Percentiles rank a stretch among this genome's conserved stretches.
phyloP scores from a whole-genome alignment of 2,797 vertebrate genomes.

The Dendrocincla fuliginosa region DNA sequence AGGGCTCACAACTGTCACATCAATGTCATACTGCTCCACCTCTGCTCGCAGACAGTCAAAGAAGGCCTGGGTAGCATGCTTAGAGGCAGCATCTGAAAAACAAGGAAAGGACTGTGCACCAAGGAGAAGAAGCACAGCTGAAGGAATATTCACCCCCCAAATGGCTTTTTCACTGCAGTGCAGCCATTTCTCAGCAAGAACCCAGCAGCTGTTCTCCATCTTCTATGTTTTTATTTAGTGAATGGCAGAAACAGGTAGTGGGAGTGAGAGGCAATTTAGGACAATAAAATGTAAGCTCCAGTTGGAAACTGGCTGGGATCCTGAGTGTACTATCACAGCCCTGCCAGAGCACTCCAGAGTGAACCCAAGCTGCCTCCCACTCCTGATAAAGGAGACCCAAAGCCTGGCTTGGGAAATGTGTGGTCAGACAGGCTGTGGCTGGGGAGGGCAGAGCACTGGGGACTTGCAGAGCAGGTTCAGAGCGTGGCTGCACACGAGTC shows the following conservation, averaged over 20 bases:
- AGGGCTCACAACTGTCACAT: conserved; percentile 90
- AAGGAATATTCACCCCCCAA: not conserved
- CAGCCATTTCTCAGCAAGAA: not conserved
- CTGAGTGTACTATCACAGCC: not conserved
- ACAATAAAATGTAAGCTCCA: not conserved
- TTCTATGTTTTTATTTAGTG: not conserved
- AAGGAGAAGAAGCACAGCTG: not conserved
- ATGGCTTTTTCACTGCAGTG: not conserved
- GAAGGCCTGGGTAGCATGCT: conserved; percentile 95
- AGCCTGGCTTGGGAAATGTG: not conserved
- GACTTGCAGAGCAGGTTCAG: not conserved
- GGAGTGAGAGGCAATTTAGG: not conserved
- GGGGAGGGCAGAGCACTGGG: not conserved
- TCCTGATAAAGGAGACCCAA: accelerated
- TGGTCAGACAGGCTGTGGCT: not conserved
- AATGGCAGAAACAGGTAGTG: conserved; percentile 27
- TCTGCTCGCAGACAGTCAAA: conserved; percentile 95
- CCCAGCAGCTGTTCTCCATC: not conserved
- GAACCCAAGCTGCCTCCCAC: not conserved
- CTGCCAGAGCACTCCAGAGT: not conserved
- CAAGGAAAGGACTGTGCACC: not conserved
- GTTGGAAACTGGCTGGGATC: conserved; percentile 12
- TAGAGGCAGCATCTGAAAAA: conserved; percentile 90
- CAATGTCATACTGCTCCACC: conserved; percentile 79
- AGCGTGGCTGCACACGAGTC: not conserved